These are phyloP conservation scores for Podarcis siculus DNA, from an alignment of 2,797 vertebrate genomes.

Conservation along the genomic window DNA sequence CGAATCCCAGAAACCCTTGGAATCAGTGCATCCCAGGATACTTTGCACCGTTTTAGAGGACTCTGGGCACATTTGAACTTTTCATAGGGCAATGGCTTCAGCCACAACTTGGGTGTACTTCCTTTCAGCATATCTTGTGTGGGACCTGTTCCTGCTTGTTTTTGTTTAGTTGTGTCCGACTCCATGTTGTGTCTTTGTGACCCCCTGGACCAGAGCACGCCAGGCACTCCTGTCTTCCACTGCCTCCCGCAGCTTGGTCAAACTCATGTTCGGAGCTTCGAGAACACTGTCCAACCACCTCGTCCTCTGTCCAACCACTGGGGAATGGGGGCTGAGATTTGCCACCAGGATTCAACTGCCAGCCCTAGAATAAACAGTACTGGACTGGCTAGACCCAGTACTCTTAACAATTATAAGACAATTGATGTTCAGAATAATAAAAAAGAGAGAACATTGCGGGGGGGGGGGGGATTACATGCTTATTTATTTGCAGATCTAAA, in stretches of 20 bases:
- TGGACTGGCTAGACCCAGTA: background rate
- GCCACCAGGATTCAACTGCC: background rate
- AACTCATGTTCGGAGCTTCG: too few species aligned
- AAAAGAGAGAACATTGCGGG: background rate
- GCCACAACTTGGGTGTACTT: too few species aligned
- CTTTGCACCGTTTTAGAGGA: background rate
- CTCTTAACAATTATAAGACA: background rate
- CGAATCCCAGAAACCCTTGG: background rate
- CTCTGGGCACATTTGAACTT: background rate
- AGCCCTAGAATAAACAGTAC: background rate
- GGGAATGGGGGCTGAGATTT: background rate
- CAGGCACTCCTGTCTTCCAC: too few species aligned
- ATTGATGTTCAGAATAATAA: background rate
- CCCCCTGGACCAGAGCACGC: too few species aligned
- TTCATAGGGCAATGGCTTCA: background rate
- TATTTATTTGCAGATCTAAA: background rate
- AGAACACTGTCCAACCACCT: too few species aligned
- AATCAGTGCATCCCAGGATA: too few species aligned
- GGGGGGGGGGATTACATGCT: too few species aligned
- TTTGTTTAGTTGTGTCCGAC: too few species aligned
- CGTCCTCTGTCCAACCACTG: background rate
- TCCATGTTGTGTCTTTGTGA: too few species aligned
- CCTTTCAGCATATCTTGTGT: background rate
- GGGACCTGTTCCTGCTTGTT: background rate
- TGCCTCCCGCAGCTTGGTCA: too few species aligned